These are phyloP conservation scores for Mergus octosetaceus DNA, from an alignment of 2,797 vertebrate genomes.

Conservation along the genomic window DNA sequence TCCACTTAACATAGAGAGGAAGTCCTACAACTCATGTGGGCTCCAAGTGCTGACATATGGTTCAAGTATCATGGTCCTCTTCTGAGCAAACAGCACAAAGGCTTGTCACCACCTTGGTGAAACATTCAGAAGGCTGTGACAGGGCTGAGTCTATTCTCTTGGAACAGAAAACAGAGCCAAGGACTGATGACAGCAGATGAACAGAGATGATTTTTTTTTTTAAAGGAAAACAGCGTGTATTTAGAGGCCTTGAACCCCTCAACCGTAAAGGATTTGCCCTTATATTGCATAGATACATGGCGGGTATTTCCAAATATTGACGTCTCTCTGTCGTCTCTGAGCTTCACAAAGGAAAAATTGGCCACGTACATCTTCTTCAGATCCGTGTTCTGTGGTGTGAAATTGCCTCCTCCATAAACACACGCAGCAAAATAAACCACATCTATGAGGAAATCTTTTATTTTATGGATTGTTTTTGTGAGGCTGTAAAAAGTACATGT, in stretches of 20 bases:
- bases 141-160: conserved; percentile 8
- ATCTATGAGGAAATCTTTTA: background rate
- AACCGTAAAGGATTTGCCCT: background rate
- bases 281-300: background rate
- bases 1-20: conserved; percentile 62
- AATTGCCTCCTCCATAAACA: conserved; percentile 4
- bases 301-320: background rate
- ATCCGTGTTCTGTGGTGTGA: background rate
- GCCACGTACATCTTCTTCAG: background rate
- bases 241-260: background rate
- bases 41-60: conserved; percentile 70
- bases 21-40: conserved; percentile 71
- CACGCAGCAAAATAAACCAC: background rate
- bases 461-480: background rate
- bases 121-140: conserved; percentile 12
- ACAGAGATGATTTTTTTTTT: background rate
- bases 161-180: conserved; percentile 42
- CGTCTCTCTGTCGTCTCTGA: background rate
- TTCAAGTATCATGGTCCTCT: conserved; percentile 65
- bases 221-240: background rate
- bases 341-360: background rate
- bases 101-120: conserved; percentile 60
- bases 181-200: conserved; percentile 33
- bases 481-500: background rate
- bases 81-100: conserved; percentile 59